Evolutionary conservation across 2,797 vertebrate species (phyloP).

Genomic region (Cheirogaleus major): DNA sequence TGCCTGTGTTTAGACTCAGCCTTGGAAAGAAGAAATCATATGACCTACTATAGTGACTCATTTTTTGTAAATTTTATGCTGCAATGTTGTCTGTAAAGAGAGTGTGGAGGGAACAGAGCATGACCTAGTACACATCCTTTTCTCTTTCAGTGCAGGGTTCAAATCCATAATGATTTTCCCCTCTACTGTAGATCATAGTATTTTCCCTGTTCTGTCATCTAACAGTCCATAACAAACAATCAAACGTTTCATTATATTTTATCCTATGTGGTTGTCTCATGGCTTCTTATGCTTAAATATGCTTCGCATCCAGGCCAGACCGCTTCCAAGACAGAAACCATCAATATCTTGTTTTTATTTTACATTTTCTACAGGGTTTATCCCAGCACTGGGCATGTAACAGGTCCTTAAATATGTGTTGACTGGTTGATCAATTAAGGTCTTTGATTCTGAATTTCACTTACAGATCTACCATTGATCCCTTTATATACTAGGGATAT

Average conservation of each 20-base stretch:
- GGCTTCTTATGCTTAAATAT: not conserved
- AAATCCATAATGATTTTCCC: not conserved
- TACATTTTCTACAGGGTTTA: not conserved
- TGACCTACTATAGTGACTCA: not conserved
- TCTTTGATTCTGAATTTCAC: constrained; percentile 11
- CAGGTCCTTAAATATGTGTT: not conserved
- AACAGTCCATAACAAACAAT: not conserved
- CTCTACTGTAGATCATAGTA: not conserved
- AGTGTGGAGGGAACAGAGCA: not conserved
- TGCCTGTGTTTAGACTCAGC: not conserved
- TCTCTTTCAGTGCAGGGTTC: not conserved
- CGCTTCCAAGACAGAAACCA: not conserved
- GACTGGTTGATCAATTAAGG: not conserved
- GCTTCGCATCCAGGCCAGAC: not conserved
- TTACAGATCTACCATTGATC: not conserved
- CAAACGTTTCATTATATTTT: not conserved
- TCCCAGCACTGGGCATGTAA: not conserved
- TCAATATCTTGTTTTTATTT: not conserved
- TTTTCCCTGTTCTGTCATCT: not conserved
- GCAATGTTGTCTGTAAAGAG: not conserved
- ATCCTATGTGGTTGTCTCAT: not conserved
- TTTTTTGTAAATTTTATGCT: not conserved
- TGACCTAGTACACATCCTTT: not conserved
- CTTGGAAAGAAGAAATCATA: not conserved
- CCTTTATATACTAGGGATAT: not conserved